A percentile compares a stretch with the other conserved stretches of the same genome.
These are phyloP conservation scores for Falcunculus frontatus DNA, from an alignment of 2,113 vertebrate genomes.

Conservation along the genomic window DNA sequence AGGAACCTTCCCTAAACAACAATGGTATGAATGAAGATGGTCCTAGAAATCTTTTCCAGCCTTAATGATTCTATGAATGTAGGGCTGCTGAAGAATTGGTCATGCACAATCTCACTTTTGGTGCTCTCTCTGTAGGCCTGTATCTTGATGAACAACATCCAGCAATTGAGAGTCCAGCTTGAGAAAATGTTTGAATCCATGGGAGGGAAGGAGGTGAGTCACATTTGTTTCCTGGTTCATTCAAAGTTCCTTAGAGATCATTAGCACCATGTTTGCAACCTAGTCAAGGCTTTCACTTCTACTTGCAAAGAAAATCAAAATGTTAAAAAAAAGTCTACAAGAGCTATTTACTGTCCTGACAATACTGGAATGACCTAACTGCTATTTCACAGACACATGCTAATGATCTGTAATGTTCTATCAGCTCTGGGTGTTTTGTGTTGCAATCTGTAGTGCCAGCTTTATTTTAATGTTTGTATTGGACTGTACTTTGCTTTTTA, in stretches of 20 bases:
- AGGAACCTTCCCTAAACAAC: neutral
- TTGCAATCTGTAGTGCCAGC: conserved; percentile 8
- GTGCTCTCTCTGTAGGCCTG: conserved; percentile 80
- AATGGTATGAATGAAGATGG: neutral
- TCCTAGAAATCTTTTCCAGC: neutral
- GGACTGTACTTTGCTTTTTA: conserved; percentile 15
- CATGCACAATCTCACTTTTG: neutral
- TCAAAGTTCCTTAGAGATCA: conserved; percentile 53
- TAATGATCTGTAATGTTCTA: conserved; percentile 60
- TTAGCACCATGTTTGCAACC: conserved; percentile 31
- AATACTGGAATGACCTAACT: neutral
- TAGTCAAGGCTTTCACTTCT: neutral
- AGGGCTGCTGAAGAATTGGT: neutral
- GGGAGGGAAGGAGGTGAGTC: conserved; percentile 94
- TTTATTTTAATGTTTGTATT: conserved; percentile 30
- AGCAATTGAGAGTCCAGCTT: conserved; percentile 92
- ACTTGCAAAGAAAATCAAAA: neutral
- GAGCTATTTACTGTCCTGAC: neutral
- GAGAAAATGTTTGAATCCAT: conserved; percentile 99
- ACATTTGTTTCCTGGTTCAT: neutral
- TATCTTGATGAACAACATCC: conserved; percentile 97
- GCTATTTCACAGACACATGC: neutral
- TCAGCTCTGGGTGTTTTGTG: conserved; percentile 1
- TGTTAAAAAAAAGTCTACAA: neutral
- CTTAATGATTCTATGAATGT: no score